phyloP scores from a whole-genome alignment of 2,113 vertebrate species.

The Hylia prasina region DNA sequence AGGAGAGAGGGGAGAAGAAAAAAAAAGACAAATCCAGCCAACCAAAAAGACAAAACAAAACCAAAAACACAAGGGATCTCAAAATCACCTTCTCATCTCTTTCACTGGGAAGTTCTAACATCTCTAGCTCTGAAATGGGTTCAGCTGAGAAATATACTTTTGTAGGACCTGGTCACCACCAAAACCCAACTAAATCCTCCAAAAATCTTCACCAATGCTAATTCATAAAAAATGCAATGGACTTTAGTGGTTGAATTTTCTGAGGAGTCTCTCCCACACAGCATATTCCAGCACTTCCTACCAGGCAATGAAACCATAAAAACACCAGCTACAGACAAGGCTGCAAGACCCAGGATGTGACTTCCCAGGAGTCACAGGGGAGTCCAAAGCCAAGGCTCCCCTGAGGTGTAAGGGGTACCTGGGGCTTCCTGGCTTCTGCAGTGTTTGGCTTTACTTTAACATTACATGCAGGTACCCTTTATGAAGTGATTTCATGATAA shows the following conservation, averaged over 20 bases:
- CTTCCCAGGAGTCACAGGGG: not conserved
- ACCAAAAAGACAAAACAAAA: not conserved
- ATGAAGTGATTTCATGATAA: not conserved
- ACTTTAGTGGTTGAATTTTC: not conserved
- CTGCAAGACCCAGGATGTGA: not conserved
- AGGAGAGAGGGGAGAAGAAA: accelerated
- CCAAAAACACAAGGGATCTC: not conserved
- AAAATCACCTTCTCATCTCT: not conserved
- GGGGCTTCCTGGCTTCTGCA: not conserved
- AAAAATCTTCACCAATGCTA: not conserved
- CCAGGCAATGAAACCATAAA: not conserved
- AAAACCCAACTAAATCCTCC: not conserved
- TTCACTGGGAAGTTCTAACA: not conserved
- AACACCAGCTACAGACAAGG: not conserved
- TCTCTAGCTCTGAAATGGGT: not conserved
- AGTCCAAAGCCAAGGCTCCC: not conserved
- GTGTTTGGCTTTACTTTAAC: not conserved
- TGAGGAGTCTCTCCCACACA: not conserved
- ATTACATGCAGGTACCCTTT: not conserved
- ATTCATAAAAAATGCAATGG: not conserved
- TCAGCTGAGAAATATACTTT: not conserved
- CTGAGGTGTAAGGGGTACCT: not conserved
- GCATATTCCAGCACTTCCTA: not conserved
- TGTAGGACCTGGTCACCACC: not conserved
- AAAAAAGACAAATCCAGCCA: not conserved